Conservation (phyloP, 2,888 invertebrate genomes). For the Abscondita cerata region DNA sequence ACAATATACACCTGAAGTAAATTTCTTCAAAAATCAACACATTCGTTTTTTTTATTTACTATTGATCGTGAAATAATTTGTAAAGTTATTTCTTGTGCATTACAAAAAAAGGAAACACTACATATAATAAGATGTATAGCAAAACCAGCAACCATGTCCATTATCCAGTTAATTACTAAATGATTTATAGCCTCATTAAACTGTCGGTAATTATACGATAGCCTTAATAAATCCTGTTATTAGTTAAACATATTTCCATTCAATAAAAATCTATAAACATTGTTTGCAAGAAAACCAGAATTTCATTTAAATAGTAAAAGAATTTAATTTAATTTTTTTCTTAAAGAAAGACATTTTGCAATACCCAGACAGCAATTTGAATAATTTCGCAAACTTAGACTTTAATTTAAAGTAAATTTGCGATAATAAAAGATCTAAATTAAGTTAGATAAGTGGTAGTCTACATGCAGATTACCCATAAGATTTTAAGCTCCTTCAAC, state of each 20-base stretch:
- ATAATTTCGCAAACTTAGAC: slow-evolving; percentile 17
- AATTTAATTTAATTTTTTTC: background rate
- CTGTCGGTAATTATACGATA: slow-evolving; percentile 21
- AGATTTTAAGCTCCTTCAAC: background rate
- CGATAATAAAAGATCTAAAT: slow-evolving; percentile 17
- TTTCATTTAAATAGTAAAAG: background rate
- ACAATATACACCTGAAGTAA: no score
- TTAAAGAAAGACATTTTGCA: background rate
- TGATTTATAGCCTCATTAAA: slow-evolving; percentile 25
- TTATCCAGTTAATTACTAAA: slow-evolving; percentile 19
- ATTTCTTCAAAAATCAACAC: slow-evolving; percentile 5
- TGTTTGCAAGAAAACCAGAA: background rate
- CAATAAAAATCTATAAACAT: background rate
- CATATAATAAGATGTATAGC: background rate
- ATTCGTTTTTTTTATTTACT: background rate
- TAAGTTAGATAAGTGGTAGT: slow-evolving; percentile 21
- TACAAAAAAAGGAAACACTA: background rate
- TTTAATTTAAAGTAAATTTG: slow-evolving; percentile 25
- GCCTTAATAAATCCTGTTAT: slow-evolving; percentile 23
- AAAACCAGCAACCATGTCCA: slow-evolving; percentile 11
- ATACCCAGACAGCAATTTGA: slow-evolving; percentile 12
- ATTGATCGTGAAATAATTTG: slow-evolving; percentile 8
- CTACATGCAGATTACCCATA: slow-evolving; percentile 29
- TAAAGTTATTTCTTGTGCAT: background rate
- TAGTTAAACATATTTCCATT: slow-evolving; percentile 15